Evolutionary conservation across 2,113 vertebrate species (phyloP), one percentile per base, ranked within the genome.

Genomic region (Salminus brasiliensis): DNA sequence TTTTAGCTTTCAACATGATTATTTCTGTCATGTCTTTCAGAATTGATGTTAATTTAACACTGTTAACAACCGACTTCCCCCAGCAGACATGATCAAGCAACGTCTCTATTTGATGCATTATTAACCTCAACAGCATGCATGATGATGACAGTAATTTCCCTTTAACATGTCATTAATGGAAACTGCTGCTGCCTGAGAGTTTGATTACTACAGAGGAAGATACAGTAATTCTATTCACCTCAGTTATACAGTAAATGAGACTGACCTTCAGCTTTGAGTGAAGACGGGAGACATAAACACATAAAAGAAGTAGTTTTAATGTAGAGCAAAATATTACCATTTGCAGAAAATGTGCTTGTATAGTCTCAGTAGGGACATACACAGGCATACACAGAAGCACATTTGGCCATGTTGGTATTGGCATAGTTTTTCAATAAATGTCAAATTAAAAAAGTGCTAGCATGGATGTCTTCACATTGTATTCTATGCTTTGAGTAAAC

Each of bases 151-250:
- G 32, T 39, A 41, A 41, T 73, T 34, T 18, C 52, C 52, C 32
- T 30, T 52, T 34, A 32, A 53, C 25, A 57, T 57, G 49, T 73
- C 52, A 73, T 73, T 73, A 25, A 73, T 59, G 25, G 11, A 21
- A 59, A 39, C 21, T 73, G 71, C 36, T 53, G 47, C 27, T 62
- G 25, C 16, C 15, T 25, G 2, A 4, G 27, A 45, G 23, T 43
- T 52, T 45, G 6, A 53, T 76, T 23, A 36, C 63, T 15, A 16
- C 47, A 36, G 16, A 39, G 34, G 18, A 34, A 32, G 23, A 49
- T 60, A 47, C 23, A 65, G 60, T 30, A 63, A 76, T 67, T 45
- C 52, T 63, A 76, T 65, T 53, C 5, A 36, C 62, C 27, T 21
- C 47, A 27, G n/a, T n/a, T n/a, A n/a, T 34, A 49, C 25, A 52